Percentiles rank a stretch among this genome's conserved stretches.
Evolutionary conservation across 2,888 invertebrate genomes (phyloP).

Genomic region (Trichogramma evanescens): DNA sequence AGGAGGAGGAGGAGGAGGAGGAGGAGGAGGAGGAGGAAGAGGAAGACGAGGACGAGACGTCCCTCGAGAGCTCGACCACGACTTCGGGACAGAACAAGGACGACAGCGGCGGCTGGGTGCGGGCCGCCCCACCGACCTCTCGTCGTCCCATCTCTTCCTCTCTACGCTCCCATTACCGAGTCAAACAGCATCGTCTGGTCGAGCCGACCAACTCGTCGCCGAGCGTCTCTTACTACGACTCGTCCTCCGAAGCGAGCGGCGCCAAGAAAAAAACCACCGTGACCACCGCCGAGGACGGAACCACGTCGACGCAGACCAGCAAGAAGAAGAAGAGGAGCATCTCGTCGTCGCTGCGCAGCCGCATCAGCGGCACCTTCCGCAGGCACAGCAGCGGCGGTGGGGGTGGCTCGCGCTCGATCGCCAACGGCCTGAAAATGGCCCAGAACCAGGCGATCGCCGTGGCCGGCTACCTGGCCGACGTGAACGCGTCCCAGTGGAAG

Average conservation of each 20-base stretch:
- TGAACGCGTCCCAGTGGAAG: conserved; percentile 49
- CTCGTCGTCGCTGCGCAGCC: conserved; percentile 19
- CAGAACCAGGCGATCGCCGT: conserved; percentile 68
- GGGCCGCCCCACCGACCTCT: conserved; percentile 19
- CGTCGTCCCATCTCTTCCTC: conserved; percentile 11
- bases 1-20: conserved; percentile 9
- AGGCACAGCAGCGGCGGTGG: conserved; percentile 4
- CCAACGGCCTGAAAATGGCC: conserved; percentile 63
- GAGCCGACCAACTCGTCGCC: conserved; percentile 22
- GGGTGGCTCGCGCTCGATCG: conserved; percentile 49
- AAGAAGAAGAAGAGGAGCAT: conserved; percentile 12
- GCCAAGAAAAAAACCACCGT: background rate
- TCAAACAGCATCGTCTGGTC: conserved; percentile 17
- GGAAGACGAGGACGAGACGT: conserved; percentile 35
- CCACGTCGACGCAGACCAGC: background rate
- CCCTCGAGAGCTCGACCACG: conserved; percentile 35
- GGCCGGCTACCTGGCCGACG: conserved; percentile 58
- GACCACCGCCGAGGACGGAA: background rate
- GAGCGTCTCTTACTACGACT: conserved; percentile 6
- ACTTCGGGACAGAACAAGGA: conserved; percentile 26
- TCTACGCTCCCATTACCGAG: conserved; percentile 13
- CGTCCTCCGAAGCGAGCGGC: background rate
- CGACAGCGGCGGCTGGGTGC: conserved; percentile 25
- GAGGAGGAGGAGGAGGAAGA: conserved; percentile 14
- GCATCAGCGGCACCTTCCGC: conserved; percentile 19